Evolutionary conservation across 2,113 vertebrate species (phyloP).

Genomic region (Apaloderma vittatum): DNA sequence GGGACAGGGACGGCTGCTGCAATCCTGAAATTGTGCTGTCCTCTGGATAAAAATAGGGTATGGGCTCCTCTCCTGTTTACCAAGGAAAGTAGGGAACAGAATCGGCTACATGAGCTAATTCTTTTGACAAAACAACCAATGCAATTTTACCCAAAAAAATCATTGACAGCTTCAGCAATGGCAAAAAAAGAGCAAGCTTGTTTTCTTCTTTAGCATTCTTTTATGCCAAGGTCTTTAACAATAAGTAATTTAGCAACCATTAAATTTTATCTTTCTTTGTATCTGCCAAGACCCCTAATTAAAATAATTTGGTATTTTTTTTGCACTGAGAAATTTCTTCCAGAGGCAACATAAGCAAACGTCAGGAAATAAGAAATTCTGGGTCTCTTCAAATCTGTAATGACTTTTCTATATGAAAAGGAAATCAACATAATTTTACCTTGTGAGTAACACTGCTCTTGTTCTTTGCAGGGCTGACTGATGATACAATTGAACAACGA

Average conservation of each 20-base stretch:
- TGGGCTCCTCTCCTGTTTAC: too few species aligned
- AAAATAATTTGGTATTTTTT: neutral
- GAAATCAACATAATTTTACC: neutral
- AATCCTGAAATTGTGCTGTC: too few species aligned
- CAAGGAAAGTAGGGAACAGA: too few species aligned
- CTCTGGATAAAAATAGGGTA: too few species aligned
- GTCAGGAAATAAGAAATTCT: neutral
- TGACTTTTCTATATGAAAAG: neutral
- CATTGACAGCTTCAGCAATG: neutral
- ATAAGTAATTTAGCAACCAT: neutral
- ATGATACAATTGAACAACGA: neutral
- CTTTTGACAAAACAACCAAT: too few species aligned
- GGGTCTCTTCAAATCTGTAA: neutral
- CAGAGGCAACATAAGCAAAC: neutral
- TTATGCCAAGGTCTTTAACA: neutral
- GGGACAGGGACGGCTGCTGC: too few species aligned
- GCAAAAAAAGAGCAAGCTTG: neutral
- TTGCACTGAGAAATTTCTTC: neutral
- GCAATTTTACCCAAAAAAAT: neutral
- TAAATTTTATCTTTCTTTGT: neutral
- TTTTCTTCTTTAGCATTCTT: neutral
- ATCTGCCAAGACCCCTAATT: neutral
- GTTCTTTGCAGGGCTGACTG: neutral
- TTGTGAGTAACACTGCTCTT: too few species aligned
- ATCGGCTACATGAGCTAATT: too few species aligned